Conservation (phyloP, 2,113 vertebrate genomes). For the Lanius ludovicianus region DNA sequence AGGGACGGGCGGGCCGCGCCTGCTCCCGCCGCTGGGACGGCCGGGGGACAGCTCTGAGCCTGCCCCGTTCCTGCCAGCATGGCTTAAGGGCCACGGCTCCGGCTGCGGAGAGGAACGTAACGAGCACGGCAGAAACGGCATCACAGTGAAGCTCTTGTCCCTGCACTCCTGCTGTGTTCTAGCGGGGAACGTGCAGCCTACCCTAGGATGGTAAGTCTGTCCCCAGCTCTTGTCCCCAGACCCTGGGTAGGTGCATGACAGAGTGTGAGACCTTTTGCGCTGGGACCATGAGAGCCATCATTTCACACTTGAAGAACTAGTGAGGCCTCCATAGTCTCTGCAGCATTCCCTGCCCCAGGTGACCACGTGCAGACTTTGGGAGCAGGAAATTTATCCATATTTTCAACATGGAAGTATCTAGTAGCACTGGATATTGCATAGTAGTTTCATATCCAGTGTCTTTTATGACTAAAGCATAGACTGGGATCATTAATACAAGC, state of each 20-base stretch:
- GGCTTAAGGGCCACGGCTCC: neutral
- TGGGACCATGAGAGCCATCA: neutral
- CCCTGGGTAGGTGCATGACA: accelerated
- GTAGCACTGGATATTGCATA: neutral
- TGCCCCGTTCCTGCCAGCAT: neutral
- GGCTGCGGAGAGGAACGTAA: neutral
- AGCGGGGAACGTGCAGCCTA: neutral
- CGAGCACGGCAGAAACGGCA: accelerated
- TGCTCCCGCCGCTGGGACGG: neutral
- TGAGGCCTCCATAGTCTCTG: neutral
- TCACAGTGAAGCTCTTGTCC: neutral
- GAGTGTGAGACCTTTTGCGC: neutral
- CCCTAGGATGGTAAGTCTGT: neutral
- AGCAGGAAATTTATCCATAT: neutral
- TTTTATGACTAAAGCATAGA: neutral
- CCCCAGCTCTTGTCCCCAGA: neutral
- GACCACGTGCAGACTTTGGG: neutral
- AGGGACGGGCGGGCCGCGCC: neutral
- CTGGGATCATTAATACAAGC: neutral
- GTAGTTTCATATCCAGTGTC: neutral
- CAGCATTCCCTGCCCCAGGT: neutral
- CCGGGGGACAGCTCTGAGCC: neutral
- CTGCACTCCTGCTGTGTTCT: accelerated
- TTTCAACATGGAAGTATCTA: neutral
- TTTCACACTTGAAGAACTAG: neutral